phyloP scores from a whole-genome alignment of 2,888 invertebrate genomes.

The Adelphocoris suturalis region DNA sequence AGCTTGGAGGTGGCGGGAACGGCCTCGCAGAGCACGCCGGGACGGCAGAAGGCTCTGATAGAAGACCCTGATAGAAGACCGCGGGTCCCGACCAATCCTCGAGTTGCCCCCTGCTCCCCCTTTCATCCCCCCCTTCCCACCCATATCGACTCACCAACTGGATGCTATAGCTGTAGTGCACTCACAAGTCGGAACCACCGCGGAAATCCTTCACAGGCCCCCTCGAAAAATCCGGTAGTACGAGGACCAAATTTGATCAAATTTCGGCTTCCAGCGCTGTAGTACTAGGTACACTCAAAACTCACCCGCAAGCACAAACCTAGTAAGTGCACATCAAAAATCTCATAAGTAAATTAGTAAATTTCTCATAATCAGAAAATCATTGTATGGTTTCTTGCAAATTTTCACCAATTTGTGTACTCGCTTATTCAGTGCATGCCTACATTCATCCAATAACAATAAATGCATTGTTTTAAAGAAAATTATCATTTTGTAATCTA shows the following conservation, averaged over 20 bases:
- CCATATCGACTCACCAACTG: conserved; percentile 51
- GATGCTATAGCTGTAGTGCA: conserved; percentile 45
- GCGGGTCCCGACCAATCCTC: conserved; percentile 78
- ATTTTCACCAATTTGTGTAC: too few relatives aligned
- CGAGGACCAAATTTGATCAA: not conserved
- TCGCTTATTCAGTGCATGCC: too few relatives aligned
- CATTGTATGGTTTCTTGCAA: too few relatives aligned
- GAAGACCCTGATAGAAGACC: conserved; percentile 78
- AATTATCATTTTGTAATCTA: too few relatives aligned
- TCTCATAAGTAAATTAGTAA: too few relatives aligned
- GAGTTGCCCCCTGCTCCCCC: not conserved
- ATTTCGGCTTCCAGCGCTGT: not conserved
- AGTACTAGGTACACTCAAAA: not conserved
- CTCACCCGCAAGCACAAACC: not conserved
- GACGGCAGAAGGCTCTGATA: conserved; percentile 79
- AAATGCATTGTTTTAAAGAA: too few relatives aligned
- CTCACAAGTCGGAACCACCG: not conserved
- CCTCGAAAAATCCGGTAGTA: not conserved
- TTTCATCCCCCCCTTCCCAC: conserved; percentile 13
- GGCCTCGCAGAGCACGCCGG: conserved; percentile 78
- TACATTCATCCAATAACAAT: too few relatives aligned
- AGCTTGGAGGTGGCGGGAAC: conserved; percentile 55
- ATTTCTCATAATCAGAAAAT: too few relatives aligned
- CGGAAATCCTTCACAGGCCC: not conserved
- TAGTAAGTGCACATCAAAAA: too few relatives aligned